Evolutionary conservation across 2,113 vertebrate genomes (phyloP), one percentile per base, ranked within the genome.

Genomic region (Pterocles orientalis): DNA sequence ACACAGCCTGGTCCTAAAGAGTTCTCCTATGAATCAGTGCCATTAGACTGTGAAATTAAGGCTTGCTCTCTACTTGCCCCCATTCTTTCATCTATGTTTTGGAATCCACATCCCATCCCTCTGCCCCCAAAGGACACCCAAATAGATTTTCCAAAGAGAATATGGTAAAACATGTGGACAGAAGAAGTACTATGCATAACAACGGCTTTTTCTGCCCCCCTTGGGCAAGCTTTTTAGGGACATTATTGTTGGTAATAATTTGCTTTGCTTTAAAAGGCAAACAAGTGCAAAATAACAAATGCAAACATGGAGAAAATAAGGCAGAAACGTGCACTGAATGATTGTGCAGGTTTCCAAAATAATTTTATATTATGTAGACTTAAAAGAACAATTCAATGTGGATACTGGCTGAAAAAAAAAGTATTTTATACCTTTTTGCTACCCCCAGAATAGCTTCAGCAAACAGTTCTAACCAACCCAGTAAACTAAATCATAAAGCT

Each of bases 401-500:
- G 68, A 80, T 68, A 87, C 20, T 79, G n/a, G 82, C 82, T 90
- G 54, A 71, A 95, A 95, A 91, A 70, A 57, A 75, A 53, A 64
- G 48, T 92, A 68, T 75, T 95, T 77, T 86, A 47, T 87, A 70
- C 79, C 68, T 92, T 95, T 54, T 71, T 92, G 87, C 34, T 86
- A 73, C 47, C 77, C 96, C 43, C 56, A 71, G 90, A 97, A 97
- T n/a, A 93, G 56, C 81, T 97, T 94, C 90, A 93, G 28, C 88
- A 87, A 96, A 88, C 45, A 94, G 50, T 84, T 96, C 90, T 90
- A 95, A 95, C 85, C 14, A 93, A 97, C 62, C 94, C 94, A 97
- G 94, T 92, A 83, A 98, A 81, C 76, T 94, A 98, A 95, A 97
- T 97, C 96, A 94, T 94, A 97, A 97, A 95, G 90, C 92, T 95